Conservation (phyloP, 2,888 invertebrate species). For the Lasioglossum vierecki region DNA sequence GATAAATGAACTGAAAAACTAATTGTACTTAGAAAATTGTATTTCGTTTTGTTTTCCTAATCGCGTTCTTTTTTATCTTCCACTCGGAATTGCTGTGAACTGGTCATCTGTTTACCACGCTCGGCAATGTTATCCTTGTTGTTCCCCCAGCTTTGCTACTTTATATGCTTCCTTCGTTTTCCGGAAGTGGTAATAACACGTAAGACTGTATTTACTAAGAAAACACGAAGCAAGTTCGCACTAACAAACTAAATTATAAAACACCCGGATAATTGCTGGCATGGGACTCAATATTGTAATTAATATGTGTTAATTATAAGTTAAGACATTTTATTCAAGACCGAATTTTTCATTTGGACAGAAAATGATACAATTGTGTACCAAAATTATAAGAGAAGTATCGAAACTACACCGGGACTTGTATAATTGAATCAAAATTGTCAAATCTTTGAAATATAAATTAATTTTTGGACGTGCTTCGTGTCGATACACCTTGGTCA, state of each 20-base stretch:
- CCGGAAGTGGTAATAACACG: constrained; percentile 10
- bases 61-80: neutral
- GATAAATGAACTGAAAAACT: neutral
- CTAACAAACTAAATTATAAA: neutral
- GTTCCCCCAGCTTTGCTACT: too few species aligned
- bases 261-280: neutral
- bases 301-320: neutral
- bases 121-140: neutral
- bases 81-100: neutral
- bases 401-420: too few species aligned
- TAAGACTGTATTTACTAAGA: neutral
- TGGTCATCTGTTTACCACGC: neutral
- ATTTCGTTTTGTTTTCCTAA: neutral
- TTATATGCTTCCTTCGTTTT: neutral
- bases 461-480: too few species aligned
- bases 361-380: neutral
- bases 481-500: neutral
- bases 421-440: too few species aligned
- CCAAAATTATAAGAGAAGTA: neutral
- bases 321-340: neutral
- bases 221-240: neutral
- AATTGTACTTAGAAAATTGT: neutral
- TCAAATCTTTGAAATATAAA: neutral
- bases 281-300: neutral
- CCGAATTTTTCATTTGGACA: too few species aligned